Evolutionary conservation across 2,113 vertebrate genomes (phyloP).

Genomic region (Mastomys natalensis): DNA sequence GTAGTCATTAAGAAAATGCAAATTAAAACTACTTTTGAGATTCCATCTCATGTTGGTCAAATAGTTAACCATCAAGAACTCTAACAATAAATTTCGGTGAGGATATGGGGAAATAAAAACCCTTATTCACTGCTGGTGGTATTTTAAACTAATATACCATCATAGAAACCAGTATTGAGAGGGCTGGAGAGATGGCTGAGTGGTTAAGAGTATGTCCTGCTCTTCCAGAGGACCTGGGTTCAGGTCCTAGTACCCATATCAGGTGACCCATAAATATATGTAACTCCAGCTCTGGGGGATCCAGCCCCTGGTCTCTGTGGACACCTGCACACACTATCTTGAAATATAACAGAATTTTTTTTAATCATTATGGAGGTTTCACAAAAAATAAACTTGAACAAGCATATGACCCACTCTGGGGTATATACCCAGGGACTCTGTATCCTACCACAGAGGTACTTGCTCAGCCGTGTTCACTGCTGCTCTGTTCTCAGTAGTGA

Average conservation of each 20-base stretch:
- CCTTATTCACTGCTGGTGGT: background rate
- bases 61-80: background rate
- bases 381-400: background rate
- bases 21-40: background rate
- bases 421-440: background rate
- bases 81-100: background rate
- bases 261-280: background rate
- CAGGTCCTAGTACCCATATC: background rate
- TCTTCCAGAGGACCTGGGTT: background rate
- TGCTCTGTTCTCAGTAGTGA: background rate
- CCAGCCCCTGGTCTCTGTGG: background rate
- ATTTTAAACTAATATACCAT: background rate
- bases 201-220: background rate
- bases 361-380: background rate
- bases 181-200: background rate
- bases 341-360: background rate
- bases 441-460: background rate
- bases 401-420: too few relatives aligned
- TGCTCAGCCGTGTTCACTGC: too few relatives aligned
- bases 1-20: background rate
- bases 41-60: background rate
- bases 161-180: background rate
- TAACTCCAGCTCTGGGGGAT: background rate
- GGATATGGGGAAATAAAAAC: background rate
- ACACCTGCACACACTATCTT: background rate